These are phyloP conservation scores for Lymantria dispar DNA, from an alignment of 2,888 invertebrate genomes.

Conservation along the genomic window DNA sequence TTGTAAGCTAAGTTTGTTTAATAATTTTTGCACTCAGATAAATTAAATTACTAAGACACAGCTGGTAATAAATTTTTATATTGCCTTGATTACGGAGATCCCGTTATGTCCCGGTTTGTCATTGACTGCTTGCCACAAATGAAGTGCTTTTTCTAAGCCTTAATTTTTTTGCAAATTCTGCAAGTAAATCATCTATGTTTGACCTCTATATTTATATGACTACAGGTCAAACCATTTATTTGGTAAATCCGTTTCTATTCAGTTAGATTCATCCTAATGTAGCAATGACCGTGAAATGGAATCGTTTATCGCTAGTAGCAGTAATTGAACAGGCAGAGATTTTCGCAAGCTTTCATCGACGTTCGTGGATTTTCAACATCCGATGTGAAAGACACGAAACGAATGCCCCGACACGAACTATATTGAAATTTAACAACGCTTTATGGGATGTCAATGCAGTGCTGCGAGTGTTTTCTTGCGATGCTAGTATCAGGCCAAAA, in stretches of 20 bases:
- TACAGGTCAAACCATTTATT: no score
- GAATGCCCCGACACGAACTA: constrained; percentile 14
- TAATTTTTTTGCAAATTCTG: no score
- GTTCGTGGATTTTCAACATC: constrained; percentile 12
- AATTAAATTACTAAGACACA: no score
- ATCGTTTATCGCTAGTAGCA: constrained; percentile 18
- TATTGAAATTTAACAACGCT: constrained; percentile 4
- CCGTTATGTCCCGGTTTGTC: no score
- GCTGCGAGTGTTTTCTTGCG: background rate
- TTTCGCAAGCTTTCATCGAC: constrained; percentile 3
- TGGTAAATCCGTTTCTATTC: background rate
- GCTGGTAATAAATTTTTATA: no score
- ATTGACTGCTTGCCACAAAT: no score
- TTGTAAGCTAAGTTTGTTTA: no score
- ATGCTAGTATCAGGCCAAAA: background rate
- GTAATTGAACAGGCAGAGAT: constrained; percentile 16
- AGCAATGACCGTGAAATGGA: constrained; percentile 33
- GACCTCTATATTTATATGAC: no score
- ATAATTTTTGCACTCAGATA: no score
- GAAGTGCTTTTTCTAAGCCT: no score
- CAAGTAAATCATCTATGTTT: no score
- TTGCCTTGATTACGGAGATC: no score
- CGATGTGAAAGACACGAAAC: constrained; percentile 7
- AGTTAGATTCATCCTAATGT: constrained; percentile 13
- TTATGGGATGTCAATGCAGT: background rate